phyloP scores from a whole-genome alignment of 2,113 vertebrate genomes.

The Otocyon megalotis region DNA sequence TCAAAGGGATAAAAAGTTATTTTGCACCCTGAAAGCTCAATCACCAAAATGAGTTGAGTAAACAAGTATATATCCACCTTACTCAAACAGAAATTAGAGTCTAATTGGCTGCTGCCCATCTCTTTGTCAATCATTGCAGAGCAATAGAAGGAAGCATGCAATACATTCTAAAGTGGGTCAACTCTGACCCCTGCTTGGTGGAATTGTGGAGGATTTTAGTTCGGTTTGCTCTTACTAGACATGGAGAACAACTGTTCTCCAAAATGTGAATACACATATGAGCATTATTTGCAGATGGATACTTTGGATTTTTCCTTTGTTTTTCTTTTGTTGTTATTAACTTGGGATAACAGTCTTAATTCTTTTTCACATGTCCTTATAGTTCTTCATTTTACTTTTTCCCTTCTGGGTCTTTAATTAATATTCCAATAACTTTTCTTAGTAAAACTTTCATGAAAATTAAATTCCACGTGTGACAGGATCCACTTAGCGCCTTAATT shows the following conservation, averaged over 20 bases:
- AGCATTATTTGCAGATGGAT: not conserved
- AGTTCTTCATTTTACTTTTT: conserved; percentile 37
- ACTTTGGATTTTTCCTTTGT: not conserved
- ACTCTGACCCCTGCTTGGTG: not conserved
- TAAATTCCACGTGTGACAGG: not conserved
- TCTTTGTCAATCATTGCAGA: not conserved
- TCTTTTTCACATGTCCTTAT: not conserved
- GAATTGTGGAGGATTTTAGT: not conserved
- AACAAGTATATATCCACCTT: not conserved
- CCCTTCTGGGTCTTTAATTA: not conserved
- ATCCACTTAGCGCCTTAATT: conserved; percentile 20
- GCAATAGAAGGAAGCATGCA: not conserved
- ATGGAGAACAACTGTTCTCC: not conserved
- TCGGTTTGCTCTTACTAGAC: not conserved
- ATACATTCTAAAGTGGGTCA: not conserved
- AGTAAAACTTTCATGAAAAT: conserved; percentile 41
- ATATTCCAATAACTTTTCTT: conserved; percentile 7
- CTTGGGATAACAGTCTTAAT: not conserved
- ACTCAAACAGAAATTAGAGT: not conserved
- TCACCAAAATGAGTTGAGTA: not conserved
- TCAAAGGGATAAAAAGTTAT: not conserved
- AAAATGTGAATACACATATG: not conserved
- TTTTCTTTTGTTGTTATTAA: not conserved
- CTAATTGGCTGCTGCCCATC: not conserved
- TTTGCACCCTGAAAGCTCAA: not conserved